Conservation (phyloP, 2,113 vertebrate genomes). For the Elephas maximus region DNA sequence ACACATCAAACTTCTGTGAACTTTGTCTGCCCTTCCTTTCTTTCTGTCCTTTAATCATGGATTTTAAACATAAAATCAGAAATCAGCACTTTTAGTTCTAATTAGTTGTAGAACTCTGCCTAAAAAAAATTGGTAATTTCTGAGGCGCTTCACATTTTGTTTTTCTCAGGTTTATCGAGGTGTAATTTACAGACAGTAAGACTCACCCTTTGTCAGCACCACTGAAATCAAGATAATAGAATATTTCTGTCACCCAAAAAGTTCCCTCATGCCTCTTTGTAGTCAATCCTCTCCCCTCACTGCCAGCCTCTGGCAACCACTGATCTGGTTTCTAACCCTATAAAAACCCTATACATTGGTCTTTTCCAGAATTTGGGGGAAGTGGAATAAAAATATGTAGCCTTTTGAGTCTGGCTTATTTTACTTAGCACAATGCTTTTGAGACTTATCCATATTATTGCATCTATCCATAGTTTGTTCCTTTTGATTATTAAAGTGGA, state of each 20-base stretch:
- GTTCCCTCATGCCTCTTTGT: background rate
- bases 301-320: background rate
- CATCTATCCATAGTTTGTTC: background rate
- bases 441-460: background rate
- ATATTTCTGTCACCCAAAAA: conserved; percentile 31
- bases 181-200: background rate
- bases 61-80: conserved; percentile 28
- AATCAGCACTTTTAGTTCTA: conserved; percentile 40
- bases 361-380: conserved; percentile 60
- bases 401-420: conserved; percentile 43
- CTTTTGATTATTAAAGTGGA: no score
- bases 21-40: background rate
- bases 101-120: conserved; percentile 1
- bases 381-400: conserved; percentile 22
- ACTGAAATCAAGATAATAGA: conserved; percentile 54
- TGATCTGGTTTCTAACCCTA: conserved; percentile 36
- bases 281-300: background rate
- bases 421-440: conserved; percentile 37
- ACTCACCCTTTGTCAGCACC: background rate
- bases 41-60: background rate
- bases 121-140: background rate
- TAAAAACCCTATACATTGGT: conserved; percentile 26
- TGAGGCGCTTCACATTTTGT: background rate
- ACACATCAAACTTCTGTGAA: background rate
- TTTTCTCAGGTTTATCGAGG: conserved; percentile 25